Base-by-base conservation (phyloP, 1,140 invertebrate species). In the Gonioctena quinquepunctata region DNA sequence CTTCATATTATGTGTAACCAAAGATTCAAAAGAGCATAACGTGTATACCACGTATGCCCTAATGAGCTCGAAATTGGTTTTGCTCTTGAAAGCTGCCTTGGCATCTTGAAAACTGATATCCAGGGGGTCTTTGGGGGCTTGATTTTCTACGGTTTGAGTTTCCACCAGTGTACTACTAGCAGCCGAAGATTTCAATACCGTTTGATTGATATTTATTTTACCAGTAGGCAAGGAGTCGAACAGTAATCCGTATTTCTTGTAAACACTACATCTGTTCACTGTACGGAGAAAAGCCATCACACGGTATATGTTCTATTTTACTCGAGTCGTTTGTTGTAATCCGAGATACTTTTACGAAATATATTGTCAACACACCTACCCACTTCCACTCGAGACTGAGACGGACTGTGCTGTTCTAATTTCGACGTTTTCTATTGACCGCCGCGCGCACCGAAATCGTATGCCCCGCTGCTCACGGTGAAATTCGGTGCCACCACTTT, bases 1-100 rank as follows among this genome's bases (percentile, higher is more conserved):
- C 92, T 92, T 90, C 87, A 92, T 93, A 82, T 99, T 99, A 86
- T 99, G 91, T 79, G 97, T 92, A 59, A 99, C 97, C 65, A 99
- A 84, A 79, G 90, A 92, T 74, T 94, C 90, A 80, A 94, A 89
- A 33, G 94, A 93, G 85, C 97, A 99, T 80, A 99, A 86, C 81
- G 93, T 92, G 83, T 99, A 96, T 50, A 99, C 97, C 76, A 98
- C 76, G 78, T 96, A 93, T 19, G 96, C 97, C 68, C 98, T 87
- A 6, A 98, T 76, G 52, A 99, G 88, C 85, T 99, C 97, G 85
- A 87, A 91, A 66, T 94, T 98, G 64, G 94, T 96, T 88, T 99
- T 99, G 85, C 96, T 98, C 85, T 96, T 96, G 83, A 94, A 94
- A 26, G 93, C 89, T 52, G 92, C 92, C 69, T 90, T 87, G 7